These are phyloP conservation scores for Hypanus sabinus DNA, from an alignment of 2,113 vertebrate genomes.

Conservation along the genomic window DNA sequence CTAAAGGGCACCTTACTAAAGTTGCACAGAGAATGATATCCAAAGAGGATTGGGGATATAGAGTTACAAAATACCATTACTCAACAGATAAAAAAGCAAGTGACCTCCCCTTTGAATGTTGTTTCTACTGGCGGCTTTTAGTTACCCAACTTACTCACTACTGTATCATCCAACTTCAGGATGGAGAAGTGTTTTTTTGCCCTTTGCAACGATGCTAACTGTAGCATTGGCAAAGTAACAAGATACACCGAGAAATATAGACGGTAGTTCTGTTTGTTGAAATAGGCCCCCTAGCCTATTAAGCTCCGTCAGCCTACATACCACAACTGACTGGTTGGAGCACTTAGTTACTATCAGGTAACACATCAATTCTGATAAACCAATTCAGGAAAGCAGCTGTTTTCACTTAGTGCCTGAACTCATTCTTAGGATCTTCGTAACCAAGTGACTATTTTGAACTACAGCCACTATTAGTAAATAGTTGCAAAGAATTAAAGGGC, in stretches of 20 bases:
- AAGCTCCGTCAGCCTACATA: neutral
- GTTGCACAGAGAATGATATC: neutral
- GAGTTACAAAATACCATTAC: constrained; percentile 1
- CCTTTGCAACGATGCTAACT: neutral
- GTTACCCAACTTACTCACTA: neutral
- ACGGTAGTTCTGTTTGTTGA: neutral
- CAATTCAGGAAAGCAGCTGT: neutral
- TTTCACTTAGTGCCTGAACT: neutral
- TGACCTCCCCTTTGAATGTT: neutral
- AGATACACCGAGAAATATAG: constrained; percentile 22
- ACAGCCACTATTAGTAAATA: neutral
- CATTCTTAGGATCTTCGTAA: neutral
- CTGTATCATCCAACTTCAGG: neutral
- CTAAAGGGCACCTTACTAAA: neutral
- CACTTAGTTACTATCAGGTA: neutral
- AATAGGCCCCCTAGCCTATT: neutral
- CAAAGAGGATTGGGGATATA: neutral
- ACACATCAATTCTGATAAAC: neutral
- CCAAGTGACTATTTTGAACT: neutral
- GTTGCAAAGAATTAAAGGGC: neutral
- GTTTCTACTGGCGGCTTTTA: neutral
- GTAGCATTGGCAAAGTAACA: neutral
- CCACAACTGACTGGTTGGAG: neutral
- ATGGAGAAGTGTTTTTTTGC: neutral
- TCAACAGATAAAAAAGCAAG: neutral